Evolutionary conservation across 2,888 invertebrate genomes (phyloP), one percentile per base, ranked within the genome.

Genomic region (Eupithecia vulgata): DNA sequence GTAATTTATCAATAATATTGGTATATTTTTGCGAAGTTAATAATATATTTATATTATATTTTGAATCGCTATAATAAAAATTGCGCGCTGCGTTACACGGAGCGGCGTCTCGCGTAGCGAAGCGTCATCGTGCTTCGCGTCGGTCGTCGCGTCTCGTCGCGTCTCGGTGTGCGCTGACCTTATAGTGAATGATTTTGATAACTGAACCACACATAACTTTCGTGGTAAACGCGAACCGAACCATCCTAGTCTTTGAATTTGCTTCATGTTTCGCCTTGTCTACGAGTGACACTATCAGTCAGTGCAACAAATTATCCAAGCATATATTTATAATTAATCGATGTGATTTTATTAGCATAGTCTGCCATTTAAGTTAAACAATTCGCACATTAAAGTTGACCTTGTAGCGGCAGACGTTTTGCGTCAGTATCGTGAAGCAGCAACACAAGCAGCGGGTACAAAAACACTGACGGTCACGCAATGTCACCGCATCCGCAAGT

Each of bases 401-500:
- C 91, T 91, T 90, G 88, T 80, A 82, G 82, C 83, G 83, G 83
- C 86, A 87, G 86, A 85, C 88, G 83, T 81, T 85, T 84, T 89
- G 88, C 91, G 91, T 91, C 91, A 90, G 82, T 85, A 87, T 87
- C 88, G 87, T 88, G 37, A 12, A 37, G 62, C 62, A 17, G 35
- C 25, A 37, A 65, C 64, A 64, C 89, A 88, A 87, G 88, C 86
- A 87, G 87, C 87, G 72, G 76, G 88, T 87, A 86, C 85, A 88
- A 89, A 90, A 91, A 90, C 85, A 82, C 81, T 86, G 90, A 12
- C 91, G 92, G 92, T 91, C 92, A 86, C 81, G 81, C 90, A 92
- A 93, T 89, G 93, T 93, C 92, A 92, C 91, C 91, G 88, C 89
- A 91, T 90, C 90, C 90, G 88, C 87, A 86, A 90, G 90, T 88